Base-by-base conservation (phyloP, 2,888 invertebrate genomes). In the Leuctra nigra region DNA sequence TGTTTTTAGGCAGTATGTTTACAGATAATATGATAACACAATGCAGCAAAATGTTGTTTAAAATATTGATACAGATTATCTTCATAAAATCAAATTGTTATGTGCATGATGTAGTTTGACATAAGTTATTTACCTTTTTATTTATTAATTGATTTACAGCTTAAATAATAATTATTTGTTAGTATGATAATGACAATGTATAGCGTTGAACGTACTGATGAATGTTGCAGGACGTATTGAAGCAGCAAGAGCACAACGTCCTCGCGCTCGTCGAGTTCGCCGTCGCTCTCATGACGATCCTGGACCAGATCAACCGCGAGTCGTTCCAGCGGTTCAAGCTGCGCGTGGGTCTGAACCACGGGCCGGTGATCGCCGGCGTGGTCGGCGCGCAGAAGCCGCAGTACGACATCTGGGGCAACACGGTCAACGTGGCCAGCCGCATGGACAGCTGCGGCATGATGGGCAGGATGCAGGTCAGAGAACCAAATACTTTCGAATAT, bases 371-470 rank as follows among this genome's bases (percentile, higher is more conserved):
- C 69, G 96, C 96, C 0, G 97, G 96, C 0, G 96, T 97, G 16
- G 93, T 97, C 22, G 96, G 96, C 0, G 96, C 96, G 0, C 93
- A 96, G 71, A 97, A 97, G 69, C 97, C 97, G 0, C 96, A 97
- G 73, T 97, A 96, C 73, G 97, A 98, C 70, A 97, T 98, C 65
- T 98, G 97, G 97, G 95, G 97, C 13, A 96, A 98, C 73, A 96
- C 97, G 0, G 98, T 98, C 14, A 97, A 97, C 70, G 93, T 97
- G 11, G 96, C 97, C 1, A 94, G 93, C 4, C 76, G 97, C 50
- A 98, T 98, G 97, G 97, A 97, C 73, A 94, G 93, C 61, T 94
- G 92, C 60, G 96, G 97, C 0, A 80, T 87, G 61, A 86, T 93
- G 82, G 91, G 91, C 18, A 77, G 82, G 57, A 83, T 94, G 61